Base-by-base conservation (phyloP, 1,140 invertebrate species). In the Cepaea nemoralis region DNA sequence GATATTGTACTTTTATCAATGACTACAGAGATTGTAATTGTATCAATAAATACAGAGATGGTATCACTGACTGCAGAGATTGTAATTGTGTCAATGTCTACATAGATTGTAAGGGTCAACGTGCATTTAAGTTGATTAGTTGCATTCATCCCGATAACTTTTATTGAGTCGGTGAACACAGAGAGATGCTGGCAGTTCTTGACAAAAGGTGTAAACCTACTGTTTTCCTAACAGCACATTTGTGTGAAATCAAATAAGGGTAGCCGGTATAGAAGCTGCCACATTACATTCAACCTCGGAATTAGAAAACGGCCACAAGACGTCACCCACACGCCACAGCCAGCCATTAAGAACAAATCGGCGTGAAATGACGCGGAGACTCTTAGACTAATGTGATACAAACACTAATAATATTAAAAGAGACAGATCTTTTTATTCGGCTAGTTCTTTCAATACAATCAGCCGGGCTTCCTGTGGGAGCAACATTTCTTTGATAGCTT, bases 401-500 rank as follows among this genome's bases (percentile, higher is more conserved):
- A 10, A 59, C 55, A 59, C n/a, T 59, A 59, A 59, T 24, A 14
- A 24, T 59, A 59, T 59, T 59, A 59, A 12, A 59, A 24, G 55
- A 59, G 55, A 59, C n/a, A 59, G 24, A 59, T 59, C 55, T 10
- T 3, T n/a, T n/a, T 59, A 19, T n/a, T 24, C 8, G 5, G 22
- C 55, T 5, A 24, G 22, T 24, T 59, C 55, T 59, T 59, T 59
- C 55, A 59, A 24, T 22, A 22, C 55, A 22, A 12, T 59, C 55
- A 5, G 14, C 22, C 5, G 5, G 24, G 8, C 55, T n/a, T 59
- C 55, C 12, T 10, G 14, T n/a, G 55, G 55, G 55, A 59, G 12
- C 22, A n/a, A 59, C 14, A 59, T 59, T n/a, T 59, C 55, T 24
- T 59, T 59, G 55, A 59, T 59, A 59, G 55, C 55, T 59, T 59